Conservation (phyloP, 2,888 invertebrate species). For the Torymus texanus region DNA sequence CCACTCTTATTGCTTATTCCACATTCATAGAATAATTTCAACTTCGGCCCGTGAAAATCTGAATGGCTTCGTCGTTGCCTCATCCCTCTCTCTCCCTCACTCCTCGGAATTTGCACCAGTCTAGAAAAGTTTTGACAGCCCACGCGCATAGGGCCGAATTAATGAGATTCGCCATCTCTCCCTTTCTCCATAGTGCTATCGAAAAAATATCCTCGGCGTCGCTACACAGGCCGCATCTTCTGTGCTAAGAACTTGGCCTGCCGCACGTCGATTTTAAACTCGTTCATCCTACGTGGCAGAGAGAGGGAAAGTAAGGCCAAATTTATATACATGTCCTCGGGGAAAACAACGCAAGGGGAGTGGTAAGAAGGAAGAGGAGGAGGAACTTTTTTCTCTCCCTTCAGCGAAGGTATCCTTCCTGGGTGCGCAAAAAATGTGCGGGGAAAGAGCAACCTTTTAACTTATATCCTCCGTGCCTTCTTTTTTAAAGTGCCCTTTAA, state of each 20-base stretch:
- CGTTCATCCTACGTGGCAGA: not conserved
- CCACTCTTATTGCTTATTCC: conserved; percentile 50
- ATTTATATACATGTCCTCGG: conserved; percentile 28
- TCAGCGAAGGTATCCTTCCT: not conserved
- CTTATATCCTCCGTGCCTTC: conserved; percentile 20
- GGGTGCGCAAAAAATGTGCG: conserved; percentile 3
- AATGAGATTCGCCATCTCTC: conserved; percentile 67
- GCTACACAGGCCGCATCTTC: conserved; percentile 52
- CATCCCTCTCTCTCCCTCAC: too few relatives aligned
- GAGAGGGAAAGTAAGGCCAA: not conserved
- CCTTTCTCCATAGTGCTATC: conserved; percentile 53
- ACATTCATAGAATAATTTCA: conserved; percentile 58
- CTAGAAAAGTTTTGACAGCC: conserved; percentile 68
- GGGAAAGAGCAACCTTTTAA: conserved; percentile 31
- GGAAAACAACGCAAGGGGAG: not conserved
- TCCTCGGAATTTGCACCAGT: conserved; percentile 59
- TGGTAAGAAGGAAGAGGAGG: too few relatives aligned
- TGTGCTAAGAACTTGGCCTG: not conserved
- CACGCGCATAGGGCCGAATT: conserved; percentile 64
- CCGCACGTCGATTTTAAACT: conserved; percentile 27
- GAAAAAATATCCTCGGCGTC: conserved; percentile 66
- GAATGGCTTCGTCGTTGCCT: conserved; percentile 3
- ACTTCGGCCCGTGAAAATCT: conserved; percentile 47
- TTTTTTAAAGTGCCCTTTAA: conserved; percentile 42
- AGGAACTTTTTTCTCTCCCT: not conserved